phyloP scores from a whole-genome alignment of 35 echinoderm and acorn worm genomes.

The Holothuria glaberrima region DNA sequence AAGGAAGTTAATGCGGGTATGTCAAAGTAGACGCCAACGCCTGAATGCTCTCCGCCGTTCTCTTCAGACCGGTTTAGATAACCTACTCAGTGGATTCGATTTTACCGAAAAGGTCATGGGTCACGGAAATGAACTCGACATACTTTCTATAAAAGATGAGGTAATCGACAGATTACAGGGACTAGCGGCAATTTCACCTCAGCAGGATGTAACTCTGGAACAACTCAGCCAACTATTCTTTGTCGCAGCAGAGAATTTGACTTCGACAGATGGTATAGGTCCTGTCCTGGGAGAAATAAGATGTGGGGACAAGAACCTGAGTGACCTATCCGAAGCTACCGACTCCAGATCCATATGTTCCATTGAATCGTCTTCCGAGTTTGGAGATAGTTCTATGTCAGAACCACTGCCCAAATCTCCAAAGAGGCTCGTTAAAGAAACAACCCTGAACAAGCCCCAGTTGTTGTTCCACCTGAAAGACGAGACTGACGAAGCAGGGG shows the following conservation, averaged over 20 bases:
- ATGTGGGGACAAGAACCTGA: slow-evolving; percentile 75
- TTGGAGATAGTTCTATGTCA: slow-evolving; percentile 81
- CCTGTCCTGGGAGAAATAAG: slow-evolving; percentile 90
- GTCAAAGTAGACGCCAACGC: slow-evolving; percentile 84
- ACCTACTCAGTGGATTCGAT: slow-evolving; percentile 93
- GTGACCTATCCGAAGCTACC: slow-evolving; percentile 79
- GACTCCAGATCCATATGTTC: slow-evolving; percentile 90
- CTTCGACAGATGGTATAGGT: slow-evolving; percentile 29
- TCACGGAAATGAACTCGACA: slow-evolving; percentile 94
- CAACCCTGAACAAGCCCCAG: slow-evolving; percentile 72
- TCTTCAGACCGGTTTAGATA: slow-evolving; percentile 90
- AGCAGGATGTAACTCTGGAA: slow-evolving; percentile 93
- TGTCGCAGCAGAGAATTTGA: slow-evolving; percentile 74
- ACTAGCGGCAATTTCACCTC: slow-evolving; percentile 82
- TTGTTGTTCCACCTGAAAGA: slow-evolving; percentile 91
- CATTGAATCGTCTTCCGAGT: slow-evolving; percentile 82
- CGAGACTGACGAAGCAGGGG: slow-evolving; percentile 92
- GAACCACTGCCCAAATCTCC: slow-evolving; percentile 75
- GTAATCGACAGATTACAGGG: slow-evolving; percentile 93
- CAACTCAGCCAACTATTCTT: slow-evolving; percentile 95
- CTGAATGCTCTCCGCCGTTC: slow-evolving; percentile 85
- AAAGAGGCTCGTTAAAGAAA: slow-evolving; percentile 49
- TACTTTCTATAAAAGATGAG: slow-evolving; percentile 98
- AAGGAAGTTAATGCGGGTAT: slow-evolving; percentile 71
- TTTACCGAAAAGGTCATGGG: slow-evolving; percentile 98